phyloP scores from a whole-genome alignment of 2,113 vertebrate genomes.

The Epinephelus fuscoguttatus region DNA sequence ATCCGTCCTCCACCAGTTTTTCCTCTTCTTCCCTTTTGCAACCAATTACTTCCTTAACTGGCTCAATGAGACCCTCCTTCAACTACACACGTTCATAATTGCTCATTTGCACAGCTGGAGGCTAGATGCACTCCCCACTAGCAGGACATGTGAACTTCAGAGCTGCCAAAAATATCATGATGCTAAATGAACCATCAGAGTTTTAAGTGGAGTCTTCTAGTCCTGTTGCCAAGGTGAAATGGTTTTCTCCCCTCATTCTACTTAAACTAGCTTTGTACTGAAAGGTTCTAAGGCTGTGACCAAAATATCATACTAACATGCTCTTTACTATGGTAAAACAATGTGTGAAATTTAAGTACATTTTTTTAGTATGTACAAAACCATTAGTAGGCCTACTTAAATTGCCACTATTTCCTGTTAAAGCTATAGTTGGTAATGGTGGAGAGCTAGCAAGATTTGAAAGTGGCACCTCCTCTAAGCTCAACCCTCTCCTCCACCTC shows the following conservation, averaged over 20 bases:
- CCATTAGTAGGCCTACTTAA: too few relatives aligned
- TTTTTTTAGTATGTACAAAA: too few relatives aligned
- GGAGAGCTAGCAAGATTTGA: too few relatives aligned
- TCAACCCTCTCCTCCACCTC: too few relatives aligned
- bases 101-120: conserved; percentile 27
- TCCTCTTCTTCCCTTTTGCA: conserved; percentile 40
- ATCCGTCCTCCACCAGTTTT: conserved; percentile 29
- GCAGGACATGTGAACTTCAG: neutral
- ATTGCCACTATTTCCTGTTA: too few relatives aligned
- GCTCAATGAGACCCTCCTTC: conserved; percentile 23
- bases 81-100: conserved; percentile 1
- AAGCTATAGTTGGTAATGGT: too few relatives aligned
- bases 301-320: too few relatives aligned
- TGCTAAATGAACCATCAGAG: too few relatives aligned
- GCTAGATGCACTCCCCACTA: neutral
- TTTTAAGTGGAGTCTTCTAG: neutral
- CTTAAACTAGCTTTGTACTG: neutral
- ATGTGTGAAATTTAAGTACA: too few relatives aligned
- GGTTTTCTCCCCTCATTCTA: neutral
- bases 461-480: too few relatives aligned
- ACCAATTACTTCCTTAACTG: conserved; percentile 48
- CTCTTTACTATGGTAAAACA: too few relatives aligned
- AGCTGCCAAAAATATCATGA: conserved; percentile 3
- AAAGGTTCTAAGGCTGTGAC: too few relatives aligned
- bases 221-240: conserved; percentile 1